Conservation (phyloP, 35 echinoderm and acorn worm species). For the Ptychodera flava region DNA sequence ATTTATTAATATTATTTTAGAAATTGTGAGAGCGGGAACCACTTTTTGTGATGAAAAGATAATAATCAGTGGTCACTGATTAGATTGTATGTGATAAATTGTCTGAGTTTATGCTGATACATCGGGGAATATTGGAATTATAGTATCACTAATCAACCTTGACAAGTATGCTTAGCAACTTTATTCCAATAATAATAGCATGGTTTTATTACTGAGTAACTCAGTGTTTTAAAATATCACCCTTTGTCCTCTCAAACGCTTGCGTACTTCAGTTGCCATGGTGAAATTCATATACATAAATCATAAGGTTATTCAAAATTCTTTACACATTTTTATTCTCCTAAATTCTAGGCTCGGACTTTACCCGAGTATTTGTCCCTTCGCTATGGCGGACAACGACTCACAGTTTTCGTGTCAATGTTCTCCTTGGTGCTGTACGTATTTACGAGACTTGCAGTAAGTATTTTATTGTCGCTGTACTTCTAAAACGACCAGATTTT, state of each 20-base stretch:
- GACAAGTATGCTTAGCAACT: too few species aligned
- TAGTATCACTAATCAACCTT: too few species aligned
- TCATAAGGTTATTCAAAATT: neutral
- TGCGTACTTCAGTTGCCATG: neutral
- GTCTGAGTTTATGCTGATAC: too few species aligned
- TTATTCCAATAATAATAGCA: neutral
- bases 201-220: neutral
- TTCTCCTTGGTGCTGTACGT: conserved; percentile 74
- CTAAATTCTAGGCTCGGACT: conserved; percentile 39
- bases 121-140: too few species aligned
- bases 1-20: too few species aligned
- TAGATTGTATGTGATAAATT: too few species aligned
- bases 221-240: neutral
- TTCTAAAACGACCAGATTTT: neutral
- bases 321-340: neutral
- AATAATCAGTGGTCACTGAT: too few species aligned
- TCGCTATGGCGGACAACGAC: conserved; percentile 65
- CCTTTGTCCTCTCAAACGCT: neutral
- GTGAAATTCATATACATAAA: neutral
- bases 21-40: too few species aligned
- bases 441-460: conserved; percentile 80
- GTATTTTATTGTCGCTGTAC: neutral
- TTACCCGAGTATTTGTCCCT: conserved; percentile 76
- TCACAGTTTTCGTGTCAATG: conserved; percentile 55
- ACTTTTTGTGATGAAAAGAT: too few species aligned